Base-by-base conservation (phyloP, 2,888 invertebrate genomes). In the Lycaena phlaeas region DNA sequence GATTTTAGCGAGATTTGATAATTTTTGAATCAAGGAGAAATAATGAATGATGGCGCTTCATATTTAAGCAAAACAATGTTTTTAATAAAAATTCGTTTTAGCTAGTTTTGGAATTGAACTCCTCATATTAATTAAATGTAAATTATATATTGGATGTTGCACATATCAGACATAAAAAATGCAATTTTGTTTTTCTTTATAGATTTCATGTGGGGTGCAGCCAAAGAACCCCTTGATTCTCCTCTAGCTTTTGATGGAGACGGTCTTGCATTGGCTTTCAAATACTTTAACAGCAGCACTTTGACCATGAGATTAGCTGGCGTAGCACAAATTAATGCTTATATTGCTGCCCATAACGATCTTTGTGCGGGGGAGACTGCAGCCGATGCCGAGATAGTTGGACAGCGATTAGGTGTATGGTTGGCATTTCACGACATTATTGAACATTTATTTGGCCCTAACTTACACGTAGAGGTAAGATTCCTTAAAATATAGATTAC, bases 141-240 rank as follows among this genome's bases (percentile, higher is more conserved):
- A n/a, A n/a, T n/a, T n/a, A n/a, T n/a, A n/a, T n/a, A n/a, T n/a
- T n/a, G n/a, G n/a, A n/a, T n/a, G n/a, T n/a, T n/a, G n/a, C n/a
- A n/a, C n/a, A n/a, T n/a, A n/a, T n/a, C n/a, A n/a, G n/a, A n/a
- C n/a, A n/a, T n/a, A n/a, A n/a, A n/a, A n/a, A n/a, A n/a, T n/a
- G n/a, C n/a, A n/a, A n/a, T n/a, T n/a, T n/a, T n/a, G n/a, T n/a
- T n/a, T n/a, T n/a, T n/a, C n/a, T 18, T 31, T 39, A 9, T 59
- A 91, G 95, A 97, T 85, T 95, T 96, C 64, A 96, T 97, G 89
- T 97, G 97, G 96, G 94, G 94, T 49, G 94, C 96, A 6, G 93
- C 96, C 29, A 96, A 96, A 62, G 96, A 97, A 76, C 96, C 96
- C 0, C 76, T 95, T 37, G 95, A 95, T 61, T 89, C 93, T 1